Percentiles rank a stretch among this genome's conserved stretches.
These are phyloP conservation scores for Amphiprion ocellaris DNA, from an alignment of 2,113 vertebrate genomes.

Conservation along the genomic window DNA sequence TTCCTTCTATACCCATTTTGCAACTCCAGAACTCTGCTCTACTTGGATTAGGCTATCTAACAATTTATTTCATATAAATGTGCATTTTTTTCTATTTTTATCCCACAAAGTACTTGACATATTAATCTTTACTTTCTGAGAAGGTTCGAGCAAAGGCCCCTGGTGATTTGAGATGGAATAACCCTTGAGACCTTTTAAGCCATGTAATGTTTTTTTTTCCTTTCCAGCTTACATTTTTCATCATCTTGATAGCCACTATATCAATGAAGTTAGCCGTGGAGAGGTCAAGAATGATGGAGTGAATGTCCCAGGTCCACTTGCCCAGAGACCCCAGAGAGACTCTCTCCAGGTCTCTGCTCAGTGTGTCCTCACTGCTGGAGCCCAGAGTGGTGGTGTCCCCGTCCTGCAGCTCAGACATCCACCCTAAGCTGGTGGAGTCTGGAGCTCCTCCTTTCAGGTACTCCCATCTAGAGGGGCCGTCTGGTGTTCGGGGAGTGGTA, in stretches of 20 bases:
- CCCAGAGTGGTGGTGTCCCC: slow-evolving; percentile 88
- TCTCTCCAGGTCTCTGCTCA: slow-evolving; percentile 86
- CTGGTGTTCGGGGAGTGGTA: slow-evolving; percentile 52
- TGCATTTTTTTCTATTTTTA: neutral
- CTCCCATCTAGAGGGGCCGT: slow-evolving; percentile 76
- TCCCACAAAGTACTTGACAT: too few species aligned
- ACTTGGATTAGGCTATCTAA: neutral
- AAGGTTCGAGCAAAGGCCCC: too few species aligned
- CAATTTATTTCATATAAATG: neutral
- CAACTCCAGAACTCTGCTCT: too few species aligned
- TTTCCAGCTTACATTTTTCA: slow-evolving; percentile 89
- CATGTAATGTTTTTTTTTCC: neutral
- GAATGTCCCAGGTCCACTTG: slow-evolving; percentile 86
- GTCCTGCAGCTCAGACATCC: slow-evolving; percentile 80
- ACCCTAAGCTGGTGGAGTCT: slow-evolving; percentile 75
- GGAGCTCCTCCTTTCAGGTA: slow-evolving; percentile 81
- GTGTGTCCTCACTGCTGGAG: slow-evolving; percentile 87
- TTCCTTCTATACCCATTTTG: too few species aligned
- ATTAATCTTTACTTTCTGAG: too few species aligned
- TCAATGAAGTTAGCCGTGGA: slow-evolving; percentile 91
- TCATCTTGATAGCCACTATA: slow-evolving; percentile 90
- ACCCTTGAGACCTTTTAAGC: neutral
- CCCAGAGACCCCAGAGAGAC: slow-evolving; percentile 83
- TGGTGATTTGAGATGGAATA: too few species aligned
- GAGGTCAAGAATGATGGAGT: slow-evolving; percentile 92